A percentile compares a stretch with the other conserved stretches of the same genome.
These are phyloP conservation scores for Netelia melanura DNA, from an alignment of 2,888 invertebrate species.

Conservation along the genomic window DNA sequence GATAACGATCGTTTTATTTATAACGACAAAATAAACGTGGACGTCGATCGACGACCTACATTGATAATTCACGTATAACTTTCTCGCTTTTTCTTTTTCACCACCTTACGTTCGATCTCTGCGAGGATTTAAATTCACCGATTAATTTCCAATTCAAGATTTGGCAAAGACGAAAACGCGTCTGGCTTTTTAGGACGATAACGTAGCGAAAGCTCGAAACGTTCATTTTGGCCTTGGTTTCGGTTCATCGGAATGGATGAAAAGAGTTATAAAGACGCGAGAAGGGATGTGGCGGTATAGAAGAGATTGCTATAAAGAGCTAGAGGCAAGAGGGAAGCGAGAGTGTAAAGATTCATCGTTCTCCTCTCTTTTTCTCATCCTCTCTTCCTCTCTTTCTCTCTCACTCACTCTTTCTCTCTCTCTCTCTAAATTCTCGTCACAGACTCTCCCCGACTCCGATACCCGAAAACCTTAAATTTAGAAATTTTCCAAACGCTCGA, in stretches of 20 bases:
- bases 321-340: constrained; percentile 21
- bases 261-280: constrained; percentile 40
- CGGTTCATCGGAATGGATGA: constrained; percentile 39
- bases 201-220: not conserved
- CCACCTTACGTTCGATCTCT: too few relatives aligned
- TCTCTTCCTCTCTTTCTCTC: constrained; percentile 60
- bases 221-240: constrained; percentile 24
- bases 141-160: too few relatives aligned
- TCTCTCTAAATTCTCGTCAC: constrained; percentile 64
- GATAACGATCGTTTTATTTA: too few relatives aligned
- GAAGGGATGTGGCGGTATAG: constrained; percentile 41
- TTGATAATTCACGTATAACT: too few relatives aligned
- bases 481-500: constrained; percentile 74
- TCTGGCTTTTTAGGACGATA: not conserved
- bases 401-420: constrained; percentile 66
- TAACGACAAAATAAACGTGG: too few relatives aligned
- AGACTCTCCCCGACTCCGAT: constrained; percentile 69
- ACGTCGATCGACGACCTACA: too few relatives aligned
- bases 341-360: constrained; percentile 61
- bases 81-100: not conserved
- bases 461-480: constrained; percentile 79
- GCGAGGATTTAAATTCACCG: too few relatives aligned
- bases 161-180: not conserved
- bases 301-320: constrained; percentile 60
- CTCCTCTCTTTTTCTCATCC: constrained; percentile 47